Evolutionary conservation across 2,113 vertebrate genomes (phyloP).

Genomic region (Poicephalus gulielmi): DNA sequence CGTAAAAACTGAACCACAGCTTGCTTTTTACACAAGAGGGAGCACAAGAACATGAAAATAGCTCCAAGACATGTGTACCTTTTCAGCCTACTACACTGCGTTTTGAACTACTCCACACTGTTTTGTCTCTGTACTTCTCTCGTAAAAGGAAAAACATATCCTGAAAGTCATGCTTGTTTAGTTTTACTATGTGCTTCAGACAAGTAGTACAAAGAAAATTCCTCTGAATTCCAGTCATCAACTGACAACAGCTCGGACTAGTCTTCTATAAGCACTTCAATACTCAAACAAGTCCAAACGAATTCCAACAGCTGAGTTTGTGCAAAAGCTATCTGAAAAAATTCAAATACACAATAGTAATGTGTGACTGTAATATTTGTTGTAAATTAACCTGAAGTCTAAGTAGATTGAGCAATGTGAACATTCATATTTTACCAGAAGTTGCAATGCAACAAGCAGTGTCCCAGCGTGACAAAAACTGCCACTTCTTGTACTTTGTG

Average conservation of each 20-base stretch:
- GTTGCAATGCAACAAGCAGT: not conserved
- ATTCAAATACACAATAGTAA: not conserved
- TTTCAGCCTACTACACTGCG: not conserved
- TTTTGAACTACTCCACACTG: not conserved
- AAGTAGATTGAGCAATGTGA: not conserved
- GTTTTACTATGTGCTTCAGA: not conserved
- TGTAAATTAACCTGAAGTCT: not conserved
- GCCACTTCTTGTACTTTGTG: not conserved
- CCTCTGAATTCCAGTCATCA: not conserved
- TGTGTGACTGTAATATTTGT: not conserved
- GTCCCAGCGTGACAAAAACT: not conserved
- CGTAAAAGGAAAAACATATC: not conserved
- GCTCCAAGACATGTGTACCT: not conserved
- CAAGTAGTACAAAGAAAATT: not conserved
- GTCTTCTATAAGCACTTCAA: not conserved
- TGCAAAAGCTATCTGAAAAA: not conserved
- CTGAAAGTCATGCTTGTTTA: not conserved
- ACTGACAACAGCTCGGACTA: not conserved
- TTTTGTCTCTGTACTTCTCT: not conserved
- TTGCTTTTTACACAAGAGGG: conserved; percentile 4
- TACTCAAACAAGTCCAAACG: not conserved
- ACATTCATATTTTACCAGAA: not conserved
- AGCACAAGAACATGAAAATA: not conserved
- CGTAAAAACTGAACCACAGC: not conserved
- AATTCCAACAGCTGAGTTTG: not conserved